These are phyloP conservation scores for Nerophis lumbriciformis DNA, from an alignment of 2,113 vertebrate genomes.

Conservation along the genomic window DNA sequence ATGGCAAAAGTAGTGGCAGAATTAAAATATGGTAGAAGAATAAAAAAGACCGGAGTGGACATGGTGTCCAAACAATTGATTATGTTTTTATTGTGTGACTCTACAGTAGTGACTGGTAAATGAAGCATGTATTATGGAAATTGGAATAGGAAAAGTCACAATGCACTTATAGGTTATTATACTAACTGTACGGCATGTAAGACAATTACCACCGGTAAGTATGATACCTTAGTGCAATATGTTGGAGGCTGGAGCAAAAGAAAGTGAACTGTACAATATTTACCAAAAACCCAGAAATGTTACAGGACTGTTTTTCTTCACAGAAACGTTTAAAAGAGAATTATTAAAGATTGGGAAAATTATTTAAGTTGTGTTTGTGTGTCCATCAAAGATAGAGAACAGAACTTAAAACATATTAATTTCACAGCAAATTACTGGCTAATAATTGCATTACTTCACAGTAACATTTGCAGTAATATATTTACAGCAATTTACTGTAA, in stretches of 20 bases:
- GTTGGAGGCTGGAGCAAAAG: slow-evolving; percentile 30
- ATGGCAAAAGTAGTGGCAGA: slow-evolving; percentile 15
- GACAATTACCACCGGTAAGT: background rate
- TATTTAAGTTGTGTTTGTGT: slow-evolving; percentile 7
- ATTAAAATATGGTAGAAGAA: background rate
- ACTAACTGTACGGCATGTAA: background rate
- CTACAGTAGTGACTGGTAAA: slow-evolving; percentile 5
- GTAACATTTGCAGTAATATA: no score
- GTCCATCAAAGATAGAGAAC: slow-evolving; percentile 7
- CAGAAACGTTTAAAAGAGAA: slow-evolving; percentile 30
- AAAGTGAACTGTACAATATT: slow-evolving; percentile 25
- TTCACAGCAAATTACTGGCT: no score
- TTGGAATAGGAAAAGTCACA: background rate
- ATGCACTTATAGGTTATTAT: background rate
- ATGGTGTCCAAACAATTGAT: slow-evolving; percentile 4
- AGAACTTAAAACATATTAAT: no score
- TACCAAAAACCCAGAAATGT: slow-evolving; percentile 23
- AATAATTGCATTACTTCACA: no score
- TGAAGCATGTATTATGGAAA: background rate
- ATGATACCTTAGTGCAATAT: slow-evolving; percentile 1
- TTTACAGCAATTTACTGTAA: no score
- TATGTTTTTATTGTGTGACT: slow-evolving; percentile 1
- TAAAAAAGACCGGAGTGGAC: slow-evolving; percentile 4
- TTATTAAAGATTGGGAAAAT: slow-evolving; percentile 44
- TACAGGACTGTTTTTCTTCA: slow-evolving; percentile 31